Conservation (phyloP, 23 tunicate genomes). For the Corella eumyota region DNA sequence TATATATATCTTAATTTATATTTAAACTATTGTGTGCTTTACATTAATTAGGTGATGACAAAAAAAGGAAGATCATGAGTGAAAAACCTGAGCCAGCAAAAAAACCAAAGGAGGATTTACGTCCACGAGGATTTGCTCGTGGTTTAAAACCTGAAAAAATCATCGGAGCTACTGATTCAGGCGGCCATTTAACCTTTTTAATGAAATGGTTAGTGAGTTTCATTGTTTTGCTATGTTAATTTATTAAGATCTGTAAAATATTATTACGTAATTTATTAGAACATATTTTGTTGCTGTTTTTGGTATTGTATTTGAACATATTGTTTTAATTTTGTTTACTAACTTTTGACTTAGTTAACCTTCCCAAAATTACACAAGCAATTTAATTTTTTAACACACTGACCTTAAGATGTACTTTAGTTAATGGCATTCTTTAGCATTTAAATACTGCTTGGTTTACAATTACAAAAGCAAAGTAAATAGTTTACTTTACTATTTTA, state of each 20-base stretch:
- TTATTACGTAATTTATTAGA: no score
- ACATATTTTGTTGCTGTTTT: no score
- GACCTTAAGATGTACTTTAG: no score
- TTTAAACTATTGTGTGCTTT: neutral
- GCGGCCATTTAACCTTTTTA: constrained; percentile 78
- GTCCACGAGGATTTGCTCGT: constrained; percentile 72
- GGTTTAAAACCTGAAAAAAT: constrained; percentile 86
- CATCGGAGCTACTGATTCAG: constrained; percentile 89
- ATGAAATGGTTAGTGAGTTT: constrained; percentile 70
- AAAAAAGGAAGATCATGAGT: constrained; percentile 22
- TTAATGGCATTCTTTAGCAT: no score
- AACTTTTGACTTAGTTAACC: no score
- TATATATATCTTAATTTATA: neutral
- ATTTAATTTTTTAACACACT: no score
- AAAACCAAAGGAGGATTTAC: constrained; percentile 22
- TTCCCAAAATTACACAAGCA: no score
- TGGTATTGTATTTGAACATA: no score
- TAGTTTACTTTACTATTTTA: no score
- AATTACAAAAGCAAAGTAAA: no score
- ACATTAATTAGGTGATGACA: constrained; percentile 44
- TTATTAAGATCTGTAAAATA: neutral
- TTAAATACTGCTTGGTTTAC: no score
- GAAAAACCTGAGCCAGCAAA: constrained; percentile 21
- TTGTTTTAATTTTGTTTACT: no score
- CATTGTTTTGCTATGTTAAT: neutral